Evolutionary conservation across 2,888 invertebrate species (phyloP).

Genomic region (Latheticus oryzae): DNA sequence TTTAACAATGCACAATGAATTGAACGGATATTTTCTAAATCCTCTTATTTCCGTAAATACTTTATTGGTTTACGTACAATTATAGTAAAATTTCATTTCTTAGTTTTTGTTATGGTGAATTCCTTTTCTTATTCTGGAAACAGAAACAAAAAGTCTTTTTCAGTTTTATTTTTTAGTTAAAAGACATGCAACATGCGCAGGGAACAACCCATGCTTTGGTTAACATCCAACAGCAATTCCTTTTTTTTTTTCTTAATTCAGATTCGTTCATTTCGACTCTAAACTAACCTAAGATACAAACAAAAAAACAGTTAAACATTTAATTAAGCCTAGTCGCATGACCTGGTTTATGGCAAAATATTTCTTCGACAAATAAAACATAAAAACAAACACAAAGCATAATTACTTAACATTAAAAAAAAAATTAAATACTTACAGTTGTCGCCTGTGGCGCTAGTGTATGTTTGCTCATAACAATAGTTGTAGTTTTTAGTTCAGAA

Average conservation of each 20-base stretch:
- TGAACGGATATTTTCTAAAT: constrained; percentile 3
- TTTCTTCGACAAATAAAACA: no score
- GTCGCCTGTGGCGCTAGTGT: constrained; percentile 81
- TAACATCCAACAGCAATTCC: background rate
- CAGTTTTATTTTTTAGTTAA: constrained; percentile 1
- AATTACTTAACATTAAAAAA: constrained; percentile 1
- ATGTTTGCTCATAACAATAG: constrained; percentile 94
- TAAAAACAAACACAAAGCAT: background rate
- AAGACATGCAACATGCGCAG: constrained; percentile 33
- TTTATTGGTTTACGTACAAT: constrained; percentile 27
- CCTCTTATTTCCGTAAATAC: constrained; percentile 2
- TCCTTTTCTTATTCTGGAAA: constrained; percentile 54
- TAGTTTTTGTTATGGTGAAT: constrained; percentile 53
- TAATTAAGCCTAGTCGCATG: no score
- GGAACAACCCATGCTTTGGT: constrained; percentile 28
- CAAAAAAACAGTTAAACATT: constrained; percentile 6
- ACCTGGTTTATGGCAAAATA: no score
- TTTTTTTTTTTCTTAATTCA: constrained; percentile 7
- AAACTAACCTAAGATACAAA: constrained; percentile 1
- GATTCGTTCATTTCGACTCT: background rate
- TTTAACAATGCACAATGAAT: constrained; percentile 3
- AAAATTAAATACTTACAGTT: constrained; percentile 67
- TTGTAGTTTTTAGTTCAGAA: constrained; percentile 81
- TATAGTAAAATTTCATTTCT: constrained; percentile 53
- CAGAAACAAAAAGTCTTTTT: constrained; percentile 37